phyloP scores from a whole-genome alignment of 2,113 vertebrate genomes.

The Carassius carassius region DNA sequence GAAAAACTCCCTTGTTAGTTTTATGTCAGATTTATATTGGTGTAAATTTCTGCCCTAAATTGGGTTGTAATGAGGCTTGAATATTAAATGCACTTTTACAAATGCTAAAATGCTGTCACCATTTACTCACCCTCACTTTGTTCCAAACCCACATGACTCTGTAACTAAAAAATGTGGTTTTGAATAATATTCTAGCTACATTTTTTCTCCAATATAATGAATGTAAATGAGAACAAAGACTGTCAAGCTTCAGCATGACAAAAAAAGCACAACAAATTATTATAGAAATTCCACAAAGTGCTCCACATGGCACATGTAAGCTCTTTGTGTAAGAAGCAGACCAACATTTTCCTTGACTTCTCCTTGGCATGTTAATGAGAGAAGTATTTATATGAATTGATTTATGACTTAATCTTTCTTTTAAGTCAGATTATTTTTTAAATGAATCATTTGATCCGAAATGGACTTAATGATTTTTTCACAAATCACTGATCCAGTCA shows the following conservation, averaged over 20 bases:
- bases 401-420: neutral
- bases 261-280: no score
- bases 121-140: neutral
- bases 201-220: neutral
- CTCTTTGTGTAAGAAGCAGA: neutral
- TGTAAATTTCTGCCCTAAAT: conserved; percentile 5
- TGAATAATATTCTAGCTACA: neutral
- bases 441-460: neutral
- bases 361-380: neutral
- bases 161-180: neutral
- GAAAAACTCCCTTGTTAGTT: conserved; percentile 1
- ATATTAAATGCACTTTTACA: neutral
- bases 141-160: neutral
- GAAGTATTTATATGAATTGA: neutral
- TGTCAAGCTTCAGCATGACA: neutral
- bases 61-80: conserved; percentile 27
- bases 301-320: neutral
- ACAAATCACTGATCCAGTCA: neutral
- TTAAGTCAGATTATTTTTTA: neutral
- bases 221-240: neutral
- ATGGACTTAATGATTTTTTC: neutral
- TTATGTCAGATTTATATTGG: conserved; percentile 9
- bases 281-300: neutral
- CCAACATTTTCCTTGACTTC: neutral
- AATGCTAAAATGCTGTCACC: neutral